Base-by-base conservation (phyloP, 1,140 invertebrate species). In the Cherax quadricarinatus region DNA sequence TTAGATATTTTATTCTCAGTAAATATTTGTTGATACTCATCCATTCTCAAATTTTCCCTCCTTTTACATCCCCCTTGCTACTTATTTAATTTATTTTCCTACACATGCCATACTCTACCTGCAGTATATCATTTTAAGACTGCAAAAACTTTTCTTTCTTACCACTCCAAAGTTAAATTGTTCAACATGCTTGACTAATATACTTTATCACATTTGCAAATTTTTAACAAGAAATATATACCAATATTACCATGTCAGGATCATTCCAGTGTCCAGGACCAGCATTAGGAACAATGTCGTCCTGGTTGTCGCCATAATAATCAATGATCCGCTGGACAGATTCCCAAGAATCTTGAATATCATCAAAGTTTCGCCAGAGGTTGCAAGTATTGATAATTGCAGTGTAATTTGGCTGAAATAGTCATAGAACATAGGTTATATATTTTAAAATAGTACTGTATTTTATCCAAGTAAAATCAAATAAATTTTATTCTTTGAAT, bases 211-310 rank as follows among this genome's bases (percentile, higher is more conserved):
- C 30, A 41, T 41, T 41, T 41, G 30, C 2, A 41, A 41, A 41
- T 41, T 41, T 41, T 41, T 41, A 41, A 41, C 30, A 41, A 41
- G 30, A 41, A 41, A 41, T 41, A 41, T 57, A 10, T 57, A 57
- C 9, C 14, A 57, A 14, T 57, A 62, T 94, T 94, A 96, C 96
- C 96, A 96, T 96, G 94, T 97, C 96, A 7, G 96, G 96, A 94
- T 96, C 96, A 95, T 96, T 96, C 96, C 96, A 97, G 57, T 94
- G 94, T 24, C 96, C 96, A 78, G 96, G 96, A 30, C 96, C 96
- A 85, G 96, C 95, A 92, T 95, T 94, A 62, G 94, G 93, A 66
- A 94, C 94, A 78, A 96, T 95, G 79, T 95, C 95, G 70, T 96
- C 95, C 88, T 95, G 95, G 96, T 95, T 83, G 75, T 96, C 93